phyloP scores from a whole-genome alignment of 2,888 invertebrate genomes.

The Drosophila prostipennis region DNA sequence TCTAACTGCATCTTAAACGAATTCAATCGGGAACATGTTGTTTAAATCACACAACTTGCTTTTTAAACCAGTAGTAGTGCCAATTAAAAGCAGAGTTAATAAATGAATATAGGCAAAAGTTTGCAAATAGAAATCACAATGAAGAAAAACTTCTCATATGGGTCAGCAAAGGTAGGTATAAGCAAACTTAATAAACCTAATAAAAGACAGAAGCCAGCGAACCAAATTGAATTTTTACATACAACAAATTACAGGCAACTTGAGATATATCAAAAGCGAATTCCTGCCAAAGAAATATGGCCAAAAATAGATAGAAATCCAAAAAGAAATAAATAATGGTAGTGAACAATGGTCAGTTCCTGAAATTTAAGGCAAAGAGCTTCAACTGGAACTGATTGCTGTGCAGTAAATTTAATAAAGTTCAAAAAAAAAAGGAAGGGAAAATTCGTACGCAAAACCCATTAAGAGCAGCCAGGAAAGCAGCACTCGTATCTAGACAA shows the following conservation, averaged over 20 bases:
- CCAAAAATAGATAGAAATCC: conserved; percentile 21
- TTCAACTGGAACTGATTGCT: conserved; percentile 4
- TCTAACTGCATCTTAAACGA: neutral
- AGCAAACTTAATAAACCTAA: conserved; percentile 14
- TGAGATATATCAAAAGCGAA: neutral
- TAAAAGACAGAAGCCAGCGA: neutral
- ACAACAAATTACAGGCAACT: conserved; percentile 13
- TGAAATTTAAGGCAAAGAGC: neutral
- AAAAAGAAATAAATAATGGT: conserved; percentile 35
- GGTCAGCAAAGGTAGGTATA: neutral
- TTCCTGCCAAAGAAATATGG: neutral
- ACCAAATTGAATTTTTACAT: conserved; percentile 10
- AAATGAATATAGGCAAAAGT: neutral
- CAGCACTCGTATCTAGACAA: conserved; percentile 28
- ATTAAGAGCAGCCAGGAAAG: conserved; percentile 26
- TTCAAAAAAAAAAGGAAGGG: conserved; percentile 4
- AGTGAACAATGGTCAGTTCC: conserved; percentile 27
- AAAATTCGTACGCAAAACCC: conserved; percentile 26
- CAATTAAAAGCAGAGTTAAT: neutral
- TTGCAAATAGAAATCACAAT: neutral
- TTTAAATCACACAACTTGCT: neutral
- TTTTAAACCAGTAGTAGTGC: too few relatives aligned
- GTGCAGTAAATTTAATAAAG: conserved; percentile 6
- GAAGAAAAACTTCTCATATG: neutral
- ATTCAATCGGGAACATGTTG: neutral